phyloP scores from a whole-genome alignment of 2,888 invertebrate genomes.

The Phalera bucephala region DNA sequence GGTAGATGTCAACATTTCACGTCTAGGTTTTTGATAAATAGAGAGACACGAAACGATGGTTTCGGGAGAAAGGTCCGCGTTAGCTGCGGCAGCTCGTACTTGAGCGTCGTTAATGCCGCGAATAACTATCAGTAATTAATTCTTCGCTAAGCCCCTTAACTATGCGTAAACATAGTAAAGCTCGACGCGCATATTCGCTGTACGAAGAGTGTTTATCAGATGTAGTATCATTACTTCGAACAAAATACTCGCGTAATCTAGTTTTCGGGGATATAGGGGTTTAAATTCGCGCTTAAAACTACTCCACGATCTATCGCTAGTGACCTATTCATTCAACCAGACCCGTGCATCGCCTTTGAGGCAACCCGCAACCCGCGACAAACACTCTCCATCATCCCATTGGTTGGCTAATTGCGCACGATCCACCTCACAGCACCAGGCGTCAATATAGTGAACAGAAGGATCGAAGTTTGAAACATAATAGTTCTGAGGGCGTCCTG shows the following conservation, averaged over 20 bases:
- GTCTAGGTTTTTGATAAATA: constrained; percentile 21
- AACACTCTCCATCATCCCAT: constrained; percentile 8
- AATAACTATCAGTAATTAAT: constrained; percentile 10
- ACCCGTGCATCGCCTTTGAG: constrained; percentile 9
- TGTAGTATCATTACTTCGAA: constrained; percentile 6
- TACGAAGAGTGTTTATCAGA: constrained; percentile 27
- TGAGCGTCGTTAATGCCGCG: constrained; percentile 14
- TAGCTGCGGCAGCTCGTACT: constrained; percentile 25
- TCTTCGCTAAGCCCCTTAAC: constrained; percentile 29
- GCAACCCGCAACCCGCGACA: constrained; percentile 14
- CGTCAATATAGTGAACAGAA: constrained; percentile 18
- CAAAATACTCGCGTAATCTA: constrained; percentile 11
- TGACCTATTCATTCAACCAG: constrained; percentile 31
- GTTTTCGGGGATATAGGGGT: constrained; percentile 6
- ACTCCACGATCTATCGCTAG: constrained; percentile 19
- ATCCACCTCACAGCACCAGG: constrained; percentile 30
- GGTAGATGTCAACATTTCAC: no score
- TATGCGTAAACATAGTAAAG: constrained; percentile 25
- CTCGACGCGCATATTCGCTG: constrained; percentile 32
- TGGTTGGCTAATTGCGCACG: constrained; percentile 17
- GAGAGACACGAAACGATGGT: constrained; percentile 26
- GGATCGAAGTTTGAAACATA: constrained; percentile 26
- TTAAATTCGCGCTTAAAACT: constrained; percentile 10
- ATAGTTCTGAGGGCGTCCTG: not conserved
- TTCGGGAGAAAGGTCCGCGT: constrained; percentile 22